A percentile compares a stretch with the other conserved stretches of the same genome.
Conservation (phyloP, 2,888 invertebrate species). For the Azorinus chamasolen region DNA sequence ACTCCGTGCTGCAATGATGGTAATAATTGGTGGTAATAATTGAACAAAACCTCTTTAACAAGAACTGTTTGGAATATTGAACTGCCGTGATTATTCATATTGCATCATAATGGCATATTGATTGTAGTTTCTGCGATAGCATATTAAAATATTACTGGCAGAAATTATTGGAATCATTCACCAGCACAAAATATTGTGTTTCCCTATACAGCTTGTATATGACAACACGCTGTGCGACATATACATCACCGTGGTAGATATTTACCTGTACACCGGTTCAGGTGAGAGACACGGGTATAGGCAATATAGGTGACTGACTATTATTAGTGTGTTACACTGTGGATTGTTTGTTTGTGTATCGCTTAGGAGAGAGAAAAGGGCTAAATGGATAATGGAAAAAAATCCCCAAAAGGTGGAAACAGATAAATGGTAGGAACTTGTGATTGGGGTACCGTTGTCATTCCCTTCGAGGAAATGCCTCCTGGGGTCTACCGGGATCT, state of each 20-base stretch:
- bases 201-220: no score
- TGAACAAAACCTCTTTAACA: no score
- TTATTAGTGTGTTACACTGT: slow-evolving; percentile 8
- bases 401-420: slow-evolving; percentile 26
- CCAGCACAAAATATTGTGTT: no score
- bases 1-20: no score
- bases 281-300: slow-evolving; percentile 19
- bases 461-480: slow-evolving; percentile 52
- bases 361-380: not conserved
- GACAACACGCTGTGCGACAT: no score
- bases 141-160: no score
- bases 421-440: slow-evolving; percentile 44
- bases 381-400: slow-evolving; percentile 29
- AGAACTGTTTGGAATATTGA: no score
- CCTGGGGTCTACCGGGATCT: slow-evolving; percentile 59
- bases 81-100: no score
- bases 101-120: no score
- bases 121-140: no score
- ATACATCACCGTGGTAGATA: not conserved
- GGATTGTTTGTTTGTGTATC: not conserved
- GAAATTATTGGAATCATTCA: no score
- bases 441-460: slow-evolving; percentile 8
- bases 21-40: no score
- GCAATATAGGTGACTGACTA: not conserved
- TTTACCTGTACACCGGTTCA: slow-evolving; percentile 55